Base-by-base conservation (phyloP, 2,797 vertebrate genomes). In the Aphelocoma californica region DNA sequence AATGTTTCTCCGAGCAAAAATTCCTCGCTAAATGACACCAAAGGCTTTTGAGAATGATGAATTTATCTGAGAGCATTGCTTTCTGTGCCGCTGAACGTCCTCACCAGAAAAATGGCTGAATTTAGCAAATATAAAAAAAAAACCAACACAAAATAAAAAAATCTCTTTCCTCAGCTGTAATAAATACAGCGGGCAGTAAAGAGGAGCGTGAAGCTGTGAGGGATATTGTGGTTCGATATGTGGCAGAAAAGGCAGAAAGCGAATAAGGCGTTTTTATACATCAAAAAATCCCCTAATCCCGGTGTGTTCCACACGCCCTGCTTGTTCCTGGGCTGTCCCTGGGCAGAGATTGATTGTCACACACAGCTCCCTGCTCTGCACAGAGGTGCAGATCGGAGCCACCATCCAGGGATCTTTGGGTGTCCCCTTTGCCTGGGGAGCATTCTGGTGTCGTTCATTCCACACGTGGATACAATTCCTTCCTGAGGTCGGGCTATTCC, bases 41-140 rank as follows among this genome's bases (percentile, higher is more conserved):
- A 65, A 89, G 70, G 87, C 93, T 96, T 95, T 92, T 56, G 92
- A 94, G 82, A 91, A 75, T 72, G 54, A 95, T 94, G 79, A 90
- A 93, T 80, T 92, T 77, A 38, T 75, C 67, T 57, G 90, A 71
- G 74, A 92, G 42, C 75, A 6, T 73, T 67, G 86, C 88, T 80
- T 77, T 80, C 88, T 45, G 12, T 70, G 77, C 84, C 1, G 7
- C 84, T 47, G 81, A 91, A 61, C 2, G 1, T 88, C 69, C 16
- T 73, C 29, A 28, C 32, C 53, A 92, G 90, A 87, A 94, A 94
- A 95, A 96, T 44, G 71, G 74, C 53, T 87, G 78, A 94, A 97
- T 92, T 86, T 91, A 96, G 61, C 44, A 91, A 87, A 90, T 36
- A 60, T 38, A 18, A 42, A 44, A 64, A 57, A 57, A 51, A 31